phyloP scores from a whole-genome alignment of 2,888 invertebrate species.

The Glyphotaelius pellucidus region DNA sequence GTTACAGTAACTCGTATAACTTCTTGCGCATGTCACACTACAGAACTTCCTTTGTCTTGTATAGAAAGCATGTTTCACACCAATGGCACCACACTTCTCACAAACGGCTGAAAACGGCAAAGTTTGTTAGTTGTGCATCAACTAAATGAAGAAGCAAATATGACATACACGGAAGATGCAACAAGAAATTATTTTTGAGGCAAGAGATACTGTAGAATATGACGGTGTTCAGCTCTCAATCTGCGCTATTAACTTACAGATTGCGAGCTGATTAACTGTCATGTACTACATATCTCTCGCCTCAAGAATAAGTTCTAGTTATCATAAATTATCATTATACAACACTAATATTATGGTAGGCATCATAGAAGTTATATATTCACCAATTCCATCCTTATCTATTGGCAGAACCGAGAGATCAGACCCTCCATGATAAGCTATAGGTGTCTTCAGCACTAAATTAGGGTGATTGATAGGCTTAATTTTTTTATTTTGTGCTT shows the following conservation, averaged over 20 bases:
- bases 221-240: neutral
- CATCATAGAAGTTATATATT: neutral
- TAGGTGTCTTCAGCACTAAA: constrained; percentile 85
- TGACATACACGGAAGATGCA: no score
- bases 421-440: constrained; percentile 87
- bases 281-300: no score
- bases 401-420: constrained; percentile 92
- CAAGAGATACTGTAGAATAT: neutral
- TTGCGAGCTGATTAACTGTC: no score
- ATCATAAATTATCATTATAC: neutral
- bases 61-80: constrained; percentile 91
- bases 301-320: no score
- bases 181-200: neutral
- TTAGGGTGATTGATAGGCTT: constrained; percentile 86
- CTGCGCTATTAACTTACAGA: neutral
- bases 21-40: constrained; percentile 87
- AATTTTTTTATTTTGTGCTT: constrained; percentile 76
- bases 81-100: constrained; percentile 90
- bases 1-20: constrained; percentile 72
- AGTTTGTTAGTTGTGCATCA: neutral
- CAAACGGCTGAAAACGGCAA: constrained; percentile 82
- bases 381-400: constrained; percentile 92
- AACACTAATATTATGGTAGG: neutral
- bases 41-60: constrained; percentile 89
- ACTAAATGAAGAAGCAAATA: neutral